Evolutionary conservation across 1,140 invertebrate species (phyloP).

Genomic region (Ganaspis sp.): DNA sequence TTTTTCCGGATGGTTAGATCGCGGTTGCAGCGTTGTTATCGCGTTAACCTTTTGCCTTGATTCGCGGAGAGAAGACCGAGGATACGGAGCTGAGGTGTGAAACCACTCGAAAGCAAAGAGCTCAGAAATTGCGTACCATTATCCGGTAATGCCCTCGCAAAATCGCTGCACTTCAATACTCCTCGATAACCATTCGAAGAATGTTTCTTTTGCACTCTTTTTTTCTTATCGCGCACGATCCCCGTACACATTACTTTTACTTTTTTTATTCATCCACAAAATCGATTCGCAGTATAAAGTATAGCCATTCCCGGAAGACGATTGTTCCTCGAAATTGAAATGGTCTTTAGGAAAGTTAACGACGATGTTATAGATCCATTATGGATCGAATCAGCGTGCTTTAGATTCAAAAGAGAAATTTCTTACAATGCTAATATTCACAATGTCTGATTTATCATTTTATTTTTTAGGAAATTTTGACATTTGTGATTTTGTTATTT

Average conservation of each 20-base stretch:
- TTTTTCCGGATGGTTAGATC: constrained; percentile 47
- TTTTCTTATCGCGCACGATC: constrained; percentile 26
- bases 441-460: not conserved
- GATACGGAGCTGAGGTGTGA: constrained; percentile 67
- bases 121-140: constrained; percentile 75
- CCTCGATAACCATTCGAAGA: constrained; percentile 69
- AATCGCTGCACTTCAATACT: constrained; percentile 56
- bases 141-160: constrained; percentile 69
- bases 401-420: not conserved
- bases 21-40: constrained; percentile 73
- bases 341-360: constrained; percentile 1
- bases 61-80: constrained; percentile 47
- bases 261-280: constrained; percentile 49
- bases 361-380: not conserved
- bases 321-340: constrained; percentile 21
- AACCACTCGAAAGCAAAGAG: constrained; percentile 76
- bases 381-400: not conserved
- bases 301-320: constrained; percentile 9
- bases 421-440: too few species aligned
- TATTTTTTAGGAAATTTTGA: too few species aligned
- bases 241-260: constrained; percentile 44
- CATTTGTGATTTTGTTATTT: too few species aligned
- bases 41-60: constrained; percentile 75
- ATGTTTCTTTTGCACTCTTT: constrained; percentile 55
- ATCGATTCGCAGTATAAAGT: constrained; percentile 41